A percentile compares a stretch with the other conserved stretches of the same genome.
These are phyloP conservation scores for Epistrophe grossulariae DNA, from an alignment of 2,888 invertebrate genomes.

Conservation along the genomic window DNA sequence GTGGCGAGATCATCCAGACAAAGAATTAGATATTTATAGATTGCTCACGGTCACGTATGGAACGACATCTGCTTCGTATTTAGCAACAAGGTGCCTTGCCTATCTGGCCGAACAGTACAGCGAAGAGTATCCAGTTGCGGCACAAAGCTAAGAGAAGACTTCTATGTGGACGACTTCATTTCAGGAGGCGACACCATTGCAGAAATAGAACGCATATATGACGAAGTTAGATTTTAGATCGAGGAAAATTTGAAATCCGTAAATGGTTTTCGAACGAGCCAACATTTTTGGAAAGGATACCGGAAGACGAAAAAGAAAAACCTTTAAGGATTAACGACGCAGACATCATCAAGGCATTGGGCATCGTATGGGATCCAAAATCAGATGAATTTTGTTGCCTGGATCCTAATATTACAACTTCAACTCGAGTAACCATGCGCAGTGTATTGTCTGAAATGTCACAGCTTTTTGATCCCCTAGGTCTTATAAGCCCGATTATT, in stretches of 20 bases:
- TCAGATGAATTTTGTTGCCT: too few relatives aligned
- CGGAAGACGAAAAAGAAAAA: not conserved
- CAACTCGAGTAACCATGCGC: too few relatives aligned
- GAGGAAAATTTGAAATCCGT: not conserved
- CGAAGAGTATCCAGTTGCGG: conserved; percentile 16
- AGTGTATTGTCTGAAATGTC: too few relatives aligned
- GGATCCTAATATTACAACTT: too few relatives aligned
- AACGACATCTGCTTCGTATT: conserved; percentile 49
- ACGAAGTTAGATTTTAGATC: not conserved
- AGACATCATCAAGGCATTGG: too few relatives aligned
- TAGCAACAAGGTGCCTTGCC: conserved; percentile 11
- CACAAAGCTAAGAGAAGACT: not conserved
- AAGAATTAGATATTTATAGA: conserved; percentile 40
- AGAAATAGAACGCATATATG: not conserved
- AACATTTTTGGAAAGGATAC: not conserved
- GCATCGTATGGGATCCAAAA: too few relatives aligned
- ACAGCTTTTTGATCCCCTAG: conserved; percentile 16
- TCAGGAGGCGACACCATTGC: not conserved
- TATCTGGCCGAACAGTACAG: conserved; percentile 78
- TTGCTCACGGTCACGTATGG: conserved; percentile 62
- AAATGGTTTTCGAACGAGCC: not conserved
- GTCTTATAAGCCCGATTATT: not conserved
- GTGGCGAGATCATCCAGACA: conserved; percentile 50
- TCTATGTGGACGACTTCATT: not conserved
- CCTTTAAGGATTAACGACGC: too few relatives aligned